Percentiles rank a stretch among this genome's conserved stretches.
These are phyloP conservation scores for Phengaris arion DNA, from an alignment of 2,888 invertebrate genomes.

Conservation along the genomic window DNA sequence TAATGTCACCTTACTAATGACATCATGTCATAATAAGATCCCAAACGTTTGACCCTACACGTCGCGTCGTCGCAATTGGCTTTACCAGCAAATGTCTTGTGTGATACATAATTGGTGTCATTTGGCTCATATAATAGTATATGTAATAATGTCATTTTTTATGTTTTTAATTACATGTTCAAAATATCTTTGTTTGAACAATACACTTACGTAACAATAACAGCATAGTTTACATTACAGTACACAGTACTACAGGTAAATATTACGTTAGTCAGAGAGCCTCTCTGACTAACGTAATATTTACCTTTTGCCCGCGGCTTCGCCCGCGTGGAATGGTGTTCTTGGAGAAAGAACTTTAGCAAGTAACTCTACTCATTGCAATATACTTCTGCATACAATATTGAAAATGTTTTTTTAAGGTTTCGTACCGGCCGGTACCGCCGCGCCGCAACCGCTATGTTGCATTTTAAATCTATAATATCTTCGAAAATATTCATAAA, in stretches of 20 bases:
- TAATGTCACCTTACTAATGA: neutral
- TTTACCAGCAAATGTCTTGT: neutral
- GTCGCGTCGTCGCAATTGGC: neutral
- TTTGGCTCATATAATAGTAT: neutral
- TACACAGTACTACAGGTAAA: neutral
- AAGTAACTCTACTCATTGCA: too few species aligned
- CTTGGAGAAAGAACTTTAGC: too few species aligned
- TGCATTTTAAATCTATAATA: too few species aligned
- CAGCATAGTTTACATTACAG: neutral
- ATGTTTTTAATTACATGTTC: neutral
- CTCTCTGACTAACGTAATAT: neutral
- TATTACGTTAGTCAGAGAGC: too few species aligned
- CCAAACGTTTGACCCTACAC: slow-evolving; percentile 12
- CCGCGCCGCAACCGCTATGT: too few species aligned
- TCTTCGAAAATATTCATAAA: too few species aligned
- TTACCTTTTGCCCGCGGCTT: neutral
- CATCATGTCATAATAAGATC: neutral
- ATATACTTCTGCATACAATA: too few species aligned
- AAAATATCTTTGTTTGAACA: neutral
- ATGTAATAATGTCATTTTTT: slow-evolving; percentile 1
- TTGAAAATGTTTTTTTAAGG: too few species aligned
- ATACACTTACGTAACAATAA: slow-evolving; percentile 9
- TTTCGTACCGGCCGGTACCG: too few species aligned
- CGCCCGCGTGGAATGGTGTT: too few species aligned
- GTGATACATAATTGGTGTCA: neutral